Evolutionary conservation across 2,113 vertebrate genomes (phyloP), one percentile per base, ranked within the genome.

Genomic region (rat (Rattus norvegicus)): DNA sequence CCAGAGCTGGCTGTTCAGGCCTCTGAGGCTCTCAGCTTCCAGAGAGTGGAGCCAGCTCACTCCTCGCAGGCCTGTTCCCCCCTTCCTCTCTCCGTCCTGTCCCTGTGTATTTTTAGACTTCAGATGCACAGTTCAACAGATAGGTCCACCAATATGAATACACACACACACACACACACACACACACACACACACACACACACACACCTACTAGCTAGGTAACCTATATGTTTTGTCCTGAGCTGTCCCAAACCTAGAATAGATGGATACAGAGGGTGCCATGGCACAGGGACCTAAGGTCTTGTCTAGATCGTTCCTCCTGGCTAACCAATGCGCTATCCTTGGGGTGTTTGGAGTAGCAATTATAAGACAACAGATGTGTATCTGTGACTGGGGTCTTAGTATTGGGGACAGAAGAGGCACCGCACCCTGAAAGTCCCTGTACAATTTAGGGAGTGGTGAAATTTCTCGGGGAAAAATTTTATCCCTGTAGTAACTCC

Each of bases 1-100:
- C 95, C 1, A 17, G 93, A 47, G 76, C 84, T 56, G 81, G 16
- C 96, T 43, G 70, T 43, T 47, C 80, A 67, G 24, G 90, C 24
- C 93, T 88, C 91, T 2, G 61, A 93, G 95, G 89, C 94, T 81
- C 54, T 13, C 39, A 52, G 89, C 72, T 24, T 95, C 92, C 89
- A 87, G 63, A 73, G 91, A 19, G 26, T 49, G 1, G 59, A 49
- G 93, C 94, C 96, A 75, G 72, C 52, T 72, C 9, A 1, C 67
- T 81, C 88, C 89, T 75, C 83, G 85, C 54, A 65, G 69, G 3
- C 2, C 73, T 49, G 30, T 65, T 54, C 56, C 1, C 39, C 9
- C 22, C 65, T 54, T 39, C 65, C 56, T 70, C 30, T 36, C n/a
- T n/a, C 19, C 17, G 13, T 65, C 59, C n/a, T 93, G 13, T 65